Base-by-base conservation (phyloP, 2,113 vertebrate genomes). In the Salvator merianae region DNA sequence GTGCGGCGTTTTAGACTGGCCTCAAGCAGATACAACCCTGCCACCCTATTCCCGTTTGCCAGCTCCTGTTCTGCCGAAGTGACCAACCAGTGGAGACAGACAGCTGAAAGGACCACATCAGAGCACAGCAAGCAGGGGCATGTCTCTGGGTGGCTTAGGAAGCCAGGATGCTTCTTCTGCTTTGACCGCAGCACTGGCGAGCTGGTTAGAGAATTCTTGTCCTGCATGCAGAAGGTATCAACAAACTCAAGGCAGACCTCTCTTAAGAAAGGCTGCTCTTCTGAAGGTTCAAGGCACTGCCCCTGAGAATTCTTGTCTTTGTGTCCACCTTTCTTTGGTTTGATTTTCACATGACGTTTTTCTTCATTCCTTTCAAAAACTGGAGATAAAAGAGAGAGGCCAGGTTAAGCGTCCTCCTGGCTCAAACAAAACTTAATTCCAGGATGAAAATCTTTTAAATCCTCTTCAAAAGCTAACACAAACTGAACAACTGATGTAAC, bases 111-210 rank as follows among this genome's bases (percentile, higher is more conserved):
- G 0, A 89, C 78, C 2, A 96, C 95, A 81, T 97, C 97, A 0
- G 93, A 93, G 93, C 98, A 99, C 75, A 97, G 95, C 0, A 84
- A 81, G 83, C 98, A 98, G 22, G 20, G 30, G 79, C 98, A 99
- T 28, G 79, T 20, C 0, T 90, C 1, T 0, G 79, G 38, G 43
- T 99, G 98, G 0, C 69, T 73, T 66, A 98, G 92, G 62, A 97
- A 97, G 53, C 91, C 86, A 5, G 96, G 95, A 30, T 76, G 92
- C 24, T 88, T 92, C 68, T 75, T 95, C 34, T 87, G 89, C 40
- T 86, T 86, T 0, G 80, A 62, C 83, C 95, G 96, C 24, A 98
- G 93, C 12, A 95, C 82, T 0, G 98, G 98, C 0, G 95, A 96
- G 24, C 97, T 97, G 1, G 34, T 77, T 63, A 65, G 92, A 47